These are phyloP conservation scores for Gari tellinella DNA, from an alignment of 2,888 invertebrate genomes.

Conservation along the genomic window DNA sequence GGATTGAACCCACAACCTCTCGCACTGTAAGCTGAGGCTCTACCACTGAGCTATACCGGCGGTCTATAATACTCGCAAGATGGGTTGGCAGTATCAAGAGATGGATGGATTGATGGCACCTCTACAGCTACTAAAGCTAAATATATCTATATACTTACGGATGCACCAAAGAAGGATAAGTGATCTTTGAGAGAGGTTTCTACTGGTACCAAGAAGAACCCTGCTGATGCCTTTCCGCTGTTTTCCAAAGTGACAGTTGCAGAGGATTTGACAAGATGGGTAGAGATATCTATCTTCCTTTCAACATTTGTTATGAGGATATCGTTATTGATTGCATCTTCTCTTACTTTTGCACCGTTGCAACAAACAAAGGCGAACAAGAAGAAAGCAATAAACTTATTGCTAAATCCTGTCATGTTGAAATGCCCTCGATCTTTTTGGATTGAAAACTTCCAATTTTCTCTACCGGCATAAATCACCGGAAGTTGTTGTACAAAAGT, in stretches of 20 bases:
- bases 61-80: too few species aligned
- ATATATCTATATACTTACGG: conserved; percentile 86
- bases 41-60: too few species aligned
- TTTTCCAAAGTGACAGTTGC: conserved; percentile 94
- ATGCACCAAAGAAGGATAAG: conserved; percentile 90
- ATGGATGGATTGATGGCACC: too few species aligned
- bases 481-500: conserved; percentile 58
- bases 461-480: conserved; percentile 37
- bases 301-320: conserved; percentile 89
- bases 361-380: conserved; percentile 39
- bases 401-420: neutral
- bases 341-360: conserved; percentile 61
- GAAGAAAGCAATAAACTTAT: conserved; percentile 1
- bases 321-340: conserved; percentile 74
- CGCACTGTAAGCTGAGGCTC: too few species aligned
- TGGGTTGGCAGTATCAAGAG: too few species aligned
- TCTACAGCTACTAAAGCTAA: too few species aligned
- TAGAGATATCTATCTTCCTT: conserved; percentile 93
- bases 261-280: conserved; percentile 94
- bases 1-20: too few species aligned
- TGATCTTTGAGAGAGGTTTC: conserved; percentile 88
- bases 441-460: conserved; percentile 22
- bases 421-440: conserved; percentile 12
- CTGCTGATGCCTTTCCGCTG: conserved; percentile 89
- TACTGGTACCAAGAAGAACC: conserved; percentile 89